phyloP scores from a whole-genome alignment of 2,113 vertebrate genomes.

The Geococcyx californianus region DNA sequence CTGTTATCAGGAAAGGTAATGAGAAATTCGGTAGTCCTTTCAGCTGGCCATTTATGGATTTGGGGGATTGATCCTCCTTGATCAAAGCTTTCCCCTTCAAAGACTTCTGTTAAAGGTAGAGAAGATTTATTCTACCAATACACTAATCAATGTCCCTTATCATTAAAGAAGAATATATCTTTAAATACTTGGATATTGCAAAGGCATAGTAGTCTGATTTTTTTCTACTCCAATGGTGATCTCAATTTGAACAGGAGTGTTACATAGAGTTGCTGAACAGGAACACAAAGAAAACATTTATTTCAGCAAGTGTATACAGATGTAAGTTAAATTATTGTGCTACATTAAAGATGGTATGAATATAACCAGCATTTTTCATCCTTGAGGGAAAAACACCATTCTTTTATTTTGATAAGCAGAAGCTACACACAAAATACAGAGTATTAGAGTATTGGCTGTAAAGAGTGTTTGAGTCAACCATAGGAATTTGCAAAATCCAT shows the following conservation, averaged over 20 bases:
- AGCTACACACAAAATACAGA: neutral
- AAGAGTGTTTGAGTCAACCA: neutral
- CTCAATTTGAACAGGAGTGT: neutral
- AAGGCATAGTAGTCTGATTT: neutral
- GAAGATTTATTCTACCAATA: neutral
- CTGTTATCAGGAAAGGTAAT: rapidly evolving
- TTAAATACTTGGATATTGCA: neutral
- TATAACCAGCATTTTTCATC: neutral
- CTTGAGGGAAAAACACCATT: neutral
- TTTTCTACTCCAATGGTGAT: neutral
- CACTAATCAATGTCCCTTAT: neutral
- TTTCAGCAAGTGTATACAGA: neutral
- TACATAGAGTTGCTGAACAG: neutral
- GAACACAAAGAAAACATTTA: neutral
- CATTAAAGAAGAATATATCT: neutral
- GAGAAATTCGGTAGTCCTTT: neutral
- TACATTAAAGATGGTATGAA: neutral
- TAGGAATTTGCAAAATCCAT: neutral
- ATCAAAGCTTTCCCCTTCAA: neutral
- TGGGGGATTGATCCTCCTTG: neutral
- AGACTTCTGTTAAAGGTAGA: neutral
- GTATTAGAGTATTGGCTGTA: neutral
- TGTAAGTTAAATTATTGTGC: neutral
- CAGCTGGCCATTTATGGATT: neutral
- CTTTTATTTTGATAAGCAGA: neutral